Evolutionary conservation across 92 coral and sea anemone genomes (phyloP).

Genomic region (Paramuricea clavata): DNA sequence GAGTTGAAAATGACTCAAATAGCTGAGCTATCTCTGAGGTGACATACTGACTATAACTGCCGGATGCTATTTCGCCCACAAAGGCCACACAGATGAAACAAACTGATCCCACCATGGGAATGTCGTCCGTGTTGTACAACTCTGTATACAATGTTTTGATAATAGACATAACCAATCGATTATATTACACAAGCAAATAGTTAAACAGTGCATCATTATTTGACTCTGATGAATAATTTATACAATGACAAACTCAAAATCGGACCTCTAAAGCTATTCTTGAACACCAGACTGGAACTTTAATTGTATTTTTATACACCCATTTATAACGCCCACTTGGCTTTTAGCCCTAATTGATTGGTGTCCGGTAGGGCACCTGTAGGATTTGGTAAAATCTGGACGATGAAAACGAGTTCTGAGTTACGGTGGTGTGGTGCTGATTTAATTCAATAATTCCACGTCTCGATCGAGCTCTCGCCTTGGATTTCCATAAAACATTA

Average conservation of each 20-base stretch:
- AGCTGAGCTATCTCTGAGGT: neutral
- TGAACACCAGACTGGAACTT: neutral
- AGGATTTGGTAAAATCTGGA: neutral
- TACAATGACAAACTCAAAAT: neutral
- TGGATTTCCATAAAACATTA: no score
- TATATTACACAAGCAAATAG: neutral
- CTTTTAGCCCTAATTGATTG: neutral
- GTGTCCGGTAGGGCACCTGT: neutral
- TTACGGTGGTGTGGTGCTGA: neutral
- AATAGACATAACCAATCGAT: neutral
- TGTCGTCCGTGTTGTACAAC: neutral
- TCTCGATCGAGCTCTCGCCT: no score
- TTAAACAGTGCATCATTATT: neutral
- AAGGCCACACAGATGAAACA: neutral
- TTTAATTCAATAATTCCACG: no score
- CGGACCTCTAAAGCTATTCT: neutral
- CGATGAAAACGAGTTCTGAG: neutral
- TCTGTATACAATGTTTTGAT: neutral
- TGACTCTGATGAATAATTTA: no score
- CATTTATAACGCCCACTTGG: constrained; percentile 3
- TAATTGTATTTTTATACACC: neutral
- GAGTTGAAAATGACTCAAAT: neutral
- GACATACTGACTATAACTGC: neutral
- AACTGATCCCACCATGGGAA: neutral
- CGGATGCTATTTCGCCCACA: constrained; percentile 5